Base-by-base conservation (phyloP, 2,113 vertebrate species). In the Trogon surrucura region DNA sequence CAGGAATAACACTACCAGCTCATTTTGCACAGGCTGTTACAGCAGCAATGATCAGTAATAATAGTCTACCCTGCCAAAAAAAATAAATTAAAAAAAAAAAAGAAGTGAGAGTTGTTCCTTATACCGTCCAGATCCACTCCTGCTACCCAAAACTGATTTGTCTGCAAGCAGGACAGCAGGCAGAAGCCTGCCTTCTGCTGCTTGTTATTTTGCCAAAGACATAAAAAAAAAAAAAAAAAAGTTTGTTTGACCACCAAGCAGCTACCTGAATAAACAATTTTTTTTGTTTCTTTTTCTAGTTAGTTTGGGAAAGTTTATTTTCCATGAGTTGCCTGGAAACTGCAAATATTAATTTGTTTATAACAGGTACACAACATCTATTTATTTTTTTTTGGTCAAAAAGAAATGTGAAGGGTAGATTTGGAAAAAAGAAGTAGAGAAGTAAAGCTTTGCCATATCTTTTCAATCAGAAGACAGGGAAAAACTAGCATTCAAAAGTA, bases 41-140 rank as follows among this genome's bases (percentile, higher is more conserved):
- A 67, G 41, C 18, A 89, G 8, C 19, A 81, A 12, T 12, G 7
- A 29, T 25, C 58, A 66, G 23, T 50, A 67, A 57, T 10, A 26
- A 34, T 2, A n/a, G 10, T 5, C 30, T 71, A 56, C 13, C 0
- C 0, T 25, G 44, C 3, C 5, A 62, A 82, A 60, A 47, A 73
- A 54, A 17, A 27, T 26, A 26, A 53, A 29, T 2, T 10, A 7
- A 19, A 32, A 30, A 65, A 66, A 65, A 20, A 48, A 32, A 8
- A 18, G 10, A 85, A 74, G 13, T 7, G 14, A 67, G 22, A 69
- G 5, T 12, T 3, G 4, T 44, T 64, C 13, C 26, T 62, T 30
- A 53, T 30, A 27, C 48, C 53, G 84, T 20, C 26, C 72, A 79
- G 10, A 30, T 27, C 38, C 13, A 47, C 22, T 79, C 26, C 36